Base-by-base conservation (phyloP, 2,113 vertebrate species). In the Galemys pyrenaicus region DNA sequence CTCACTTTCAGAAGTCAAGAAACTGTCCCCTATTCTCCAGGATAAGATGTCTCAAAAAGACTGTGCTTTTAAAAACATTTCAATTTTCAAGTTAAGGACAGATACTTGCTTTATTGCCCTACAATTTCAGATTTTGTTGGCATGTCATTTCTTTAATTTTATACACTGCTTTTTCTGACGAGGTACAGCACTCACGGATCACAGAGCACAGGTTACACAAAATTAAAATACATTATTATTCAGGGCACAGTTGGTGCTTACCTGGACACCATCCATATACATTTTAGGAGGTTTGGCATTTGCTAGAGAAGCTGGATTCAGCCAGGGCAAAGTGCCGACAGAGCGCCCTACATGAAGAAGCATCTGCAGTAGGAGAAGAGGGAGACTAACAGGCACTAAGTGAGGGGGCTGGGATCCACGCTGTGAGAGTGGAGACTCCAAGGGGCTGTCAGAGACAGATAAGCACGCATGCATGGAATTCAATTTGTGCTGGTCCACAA, bases 401-500 rank as follows among this genome's bases (percentile, higher is more conserved):
- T 22, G 71, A 87, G 75, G 65, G 54, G 68, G 39, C 37, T 60
- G 78, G 78, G 62, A 16, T 82, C 77, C 1, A 5, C 37, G 2
- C 60, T 0, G 3, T 17, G 12, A 64, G 65, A 92, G 32, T 30
- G 9, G 3, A 39, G 62, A 49, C 77, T 94, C 92, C 80, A 30
- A 67, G 82, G 67, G 51, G 79, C 96, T 96, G 94, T 83, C 89
- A 94, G 56, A 95, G 82, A 46, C 91, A 95, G 97, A 96, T 94
- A 95, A 95, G 94, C 95, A 68, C 1, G 24, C 96, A 85, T 58
- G 96, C 97, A 70, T 94, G 64, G 81, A 94, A 95, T 95, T 96
- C 94, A 95, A 95, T 97, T 92, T 95, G 95, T 86, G 91, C 96
- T 91, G 91, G 89, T 91, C 82, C 86, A 64, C 54, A 84, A 95